Evolutionary conservation across 2,888 invertebrate genomes (phyloP).

Genomic region (Actias luna): DNA sequence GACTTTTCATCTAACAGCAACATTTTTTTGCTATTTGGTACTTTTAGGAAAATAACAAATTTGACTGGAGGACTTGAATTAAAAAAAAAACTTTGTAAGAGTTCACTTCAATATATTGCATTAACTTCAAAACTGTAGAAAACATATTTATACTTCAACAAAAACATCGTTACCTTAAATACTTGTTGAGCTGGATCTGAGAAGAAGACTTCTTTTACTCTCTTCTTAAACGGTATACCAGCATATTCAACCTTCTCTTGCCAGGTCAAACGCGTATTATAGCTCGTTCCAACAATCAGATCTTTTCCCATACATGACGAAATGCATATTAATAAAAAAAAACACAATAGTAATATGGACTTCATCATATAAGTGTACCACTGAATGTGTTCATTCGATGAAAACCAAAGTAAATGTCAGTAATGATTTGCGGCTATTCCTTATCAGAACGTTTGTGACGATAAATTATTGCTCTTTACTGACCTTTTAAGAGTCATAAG

Average conservation of each 20-base stretch:
- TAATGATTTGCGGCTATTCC: background rate
- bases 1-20: too few relatives aligned
- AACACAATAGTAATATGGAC: conserved; percentile 38
- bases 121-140: too few relatives aligned
- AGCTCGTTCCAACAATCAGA: conserved; percentile 54
- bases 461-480: background rate
- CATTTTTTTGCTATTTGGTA: too few relatives aligned
- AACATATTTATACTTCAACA: conserved; percentile 16
- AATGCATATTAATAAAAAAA: conserved; percentile 39
- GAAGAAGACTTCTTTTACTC: conserved; percentile 63
- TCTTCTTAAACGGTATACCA: conserved; percentile 58
- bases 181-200: conserved; percentile 51
- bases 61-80: too few relatives aligned
- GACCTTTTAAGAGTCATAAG: background rate
- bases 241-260: conserved; percentile 58
- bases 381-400: background rate
- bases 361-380: conserved; percentile 42
- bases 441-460: conserved; percentile 7
- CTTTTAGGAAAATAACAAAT: too few relatives aligned
- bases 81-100: too few relatives aligned
- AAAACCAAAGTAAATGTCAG: background rate
- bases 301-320: conserved; percentile 48
- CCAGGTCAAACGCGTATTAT: conserved; percentile 49
- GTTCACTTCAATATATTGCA: too few relatives aligned
- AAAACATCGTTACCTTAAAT: conserved; percentile 43